Base-by-base conservation (phyloP, 2,888 invertebrate species). In the Criorhina ranunculi region DNA sequence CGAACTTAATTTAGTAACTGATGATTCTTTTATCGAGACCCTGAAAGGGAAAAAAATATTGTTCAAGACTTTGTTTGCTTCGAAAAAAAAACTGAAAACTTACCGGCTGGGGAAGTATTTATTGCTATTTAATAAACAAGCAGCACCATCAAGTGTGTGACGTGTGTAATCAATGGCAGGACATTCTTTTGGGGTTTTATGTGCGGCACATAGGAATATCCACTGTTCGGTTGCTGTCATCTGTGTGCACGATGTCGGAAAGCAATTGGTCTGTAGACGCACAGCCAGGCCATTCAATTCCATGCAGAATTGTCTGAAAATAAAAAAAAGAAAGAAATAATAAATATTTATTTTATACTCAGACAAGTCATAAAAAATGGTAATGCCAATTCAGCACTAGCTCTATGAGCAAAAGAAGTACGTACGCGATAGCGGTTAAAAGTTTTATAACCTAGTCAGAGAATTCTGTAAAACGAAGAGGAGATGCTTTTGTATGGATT, bases 201-300 rank as follows among this genome's bases (percentile, higher is more conserved):
- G 99, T 46, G 99, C 99, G 77, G 99, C 99, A 93, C 99, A 99
- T 67, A 99, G 93, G 92, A 99, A 99, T 92, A 99, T 99, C 99
- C 99, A 99, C 90, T 99, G 99, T 92, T 99, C 99, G 31, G 99
- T 99, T 33, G 99, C 99, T 51, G 99, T 99, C 99, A 99, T 99
- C 93, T 99, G 99, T 82, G 97, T 98, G 92, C 99, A 99, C 19
- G 96, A 98, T 89, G 98, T 97, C 42, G 99, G 98, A 90, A 97
- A 96, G 92, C 99, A 99, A 92, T 99, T 99, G 87, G 95, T 95
- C 93, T 99, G 99, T 87, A 99, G 93, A 90, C 97, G 95, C 0
- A 99, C 99, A 57, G 99, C 99, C 88, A 99, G 93, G n/a, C 98
- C 99, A 93, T 99, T 99, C 59, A 99, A 92, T 92, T 99, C 99